Evolutionary conservation across 1,140 invertebrate genomes (phyloP).

Genomic region (Drosophila sp.): DNA sequence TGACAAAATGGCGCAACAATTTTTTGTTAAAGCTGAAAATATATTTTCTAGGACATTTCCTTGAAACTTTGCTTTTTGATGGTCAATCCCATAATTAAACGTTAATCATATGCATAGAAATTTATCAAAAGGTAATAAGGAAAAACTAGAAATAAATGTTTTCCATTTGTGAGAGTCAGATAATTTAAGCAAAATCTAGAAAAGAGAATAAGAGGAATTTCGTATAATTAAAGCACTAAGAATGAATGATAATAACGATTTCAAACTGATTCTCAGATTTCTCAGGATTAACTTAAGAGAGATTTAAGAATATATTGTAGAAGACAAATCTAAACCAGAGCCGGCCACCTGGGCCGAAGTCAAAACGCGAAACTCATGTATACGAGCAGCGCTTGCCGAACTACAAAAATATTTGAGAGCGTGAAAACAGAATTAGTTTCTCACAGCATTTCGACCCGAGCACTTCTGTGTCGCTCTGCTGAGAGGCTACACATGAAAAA

Average conservation of each 20-base stretch:
- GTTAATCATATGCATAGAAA: background rate
- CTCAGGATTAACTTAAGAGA: too few relatives aligned
- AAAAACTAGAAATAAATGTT: background rate
- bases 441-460: too few relatives aligned
- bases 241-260: background rate
- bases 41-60: slow-evolving; percentile 30
- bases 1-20: slow-evolving; percentile 11
- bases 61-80: slow-evolving; percentile 29
- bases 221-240: too few relatives aligned
- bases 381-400: too few relatives aligned
- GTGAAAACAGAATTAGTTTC: too few relatives aligned
- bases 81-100: slow-evolving; percentile 3
- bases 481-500: too few relatives aligned
- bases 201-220: background rate
- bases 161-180: background rate
- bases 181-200: background rate
- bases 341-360: too few relatives aligned
- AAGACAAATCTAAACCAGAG: background rate
- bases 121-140: background rate
- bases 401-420: too few relatives aligned
- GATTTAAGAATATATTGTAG: background rate
- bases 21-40: slow-evolving; percentile 29
- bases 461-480: too few relatives aligned
- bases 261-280: background rate
- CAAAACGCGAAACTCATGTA: too few relatives aligned